phyloP scores from a whole-genome alignment of 2,797 vertebrate species.

The Malacoraja senta region DNA sequence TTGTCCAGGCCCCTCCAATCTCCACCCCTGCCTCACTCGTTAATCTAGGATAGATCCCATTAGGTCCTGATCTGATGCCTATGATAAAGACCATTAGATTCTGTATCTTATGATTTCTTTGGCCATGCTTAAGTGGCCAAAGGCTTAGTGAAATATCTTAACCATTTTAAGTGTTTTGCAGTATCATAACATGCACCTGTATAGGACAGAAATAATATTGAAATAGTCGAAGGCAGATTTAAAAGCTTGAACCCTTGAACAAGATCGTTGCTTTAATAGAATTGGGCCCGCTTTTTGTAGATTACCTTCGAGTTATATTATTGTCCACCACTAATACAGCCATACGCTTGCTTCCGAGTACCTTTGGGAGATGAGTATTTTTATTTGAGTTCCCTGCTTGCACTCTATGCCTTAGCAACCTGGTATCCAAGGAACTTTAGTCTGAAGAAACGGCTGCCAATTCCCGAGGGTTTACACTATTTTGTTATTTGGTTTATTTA shows the following conservation, averaged over 20 bases:
- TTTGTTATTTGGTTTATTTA: slow-evolving; percentile 20
- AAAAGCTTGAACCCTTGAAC: not conserved
- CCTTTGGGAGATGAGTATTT: not conserved
- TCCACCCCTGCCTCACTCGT: too few species aligned
- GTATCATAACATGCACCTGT: not conserved
- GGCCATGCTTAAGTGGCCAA: not conserved
- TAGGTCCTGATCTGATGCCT: too few species aligned
- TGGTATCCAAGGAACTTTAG: not conserved
- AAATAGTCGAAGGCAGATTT: not conserved
- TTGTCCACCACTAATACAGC: not conserved
- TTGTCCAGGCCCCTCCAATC: too few species aligned
- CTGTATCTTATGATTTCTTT: not conserved
- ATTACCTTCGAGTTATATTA: not conserved
- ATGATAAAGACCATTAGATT: too few species aligned
- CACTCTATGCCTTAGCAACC: slow-evolving; percentile 6
- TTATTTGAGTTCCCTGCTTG: not conserved
- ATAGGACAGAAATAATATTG: not conserved
- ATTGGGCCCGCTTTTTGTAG: not conserved
- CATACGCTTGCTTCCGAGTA: not conserved
- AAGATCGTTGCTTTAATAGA: not conserved
- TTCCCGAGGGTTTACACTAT: not conserved
- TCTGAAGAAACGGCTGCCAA: not conserved
- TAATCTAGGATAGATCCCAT: too few species aligned
- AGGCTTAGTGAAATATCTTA: not conserved
- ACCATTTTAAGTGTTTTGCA: not conserved